Evolutionary conservation across 2,113 vertebrate species (phyloP).

Genomic region (Ornithorhynchus anatinus): DNA sequence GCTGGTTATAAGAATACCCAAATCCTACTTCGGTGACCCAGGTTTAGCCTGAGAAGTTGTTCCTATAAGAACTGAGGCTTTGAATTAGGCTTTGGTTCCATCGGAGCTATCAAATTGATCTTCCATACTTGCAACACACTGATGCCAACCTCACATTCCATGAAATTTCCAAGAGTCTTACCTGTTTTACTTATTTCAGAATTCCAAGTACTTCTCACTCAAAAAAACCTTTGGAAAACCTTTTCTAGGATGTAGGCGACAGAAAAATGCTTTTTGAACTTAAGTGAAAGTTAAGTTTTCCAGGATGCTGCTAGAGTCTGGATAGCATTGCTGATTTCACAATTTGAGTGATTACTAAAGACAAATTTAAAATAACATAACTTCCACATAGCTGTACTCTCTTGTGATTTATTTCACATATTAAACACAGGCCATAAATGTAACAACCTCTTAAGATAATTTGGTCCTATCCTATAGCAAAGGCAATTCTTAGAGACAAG

Average conservation of each 20-base stretch:
- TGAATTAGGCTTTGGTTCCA: neutral
- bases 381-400: neutral
- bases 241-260: neutral
- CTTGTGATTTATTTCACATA: no score
- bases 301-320: neutral
- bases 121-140: neutral
- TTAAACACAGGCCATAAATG: no score
- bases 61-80: neutral
- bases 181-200: no score
- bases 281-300: neutral
- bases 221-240: neutral
- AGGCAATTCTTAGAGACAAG: no score
- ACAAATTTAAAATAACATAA: neutral
- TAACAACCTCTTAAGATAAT: no score
- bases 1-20: neutral
- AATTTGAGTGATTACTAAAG: neutral
- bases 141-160: neutral
- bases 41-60: no score
- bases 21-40: neutral
- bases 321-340: neutral
- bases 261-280: neutral
- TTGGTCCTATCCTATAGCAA: no score
- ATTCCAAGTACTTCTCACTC: no score
- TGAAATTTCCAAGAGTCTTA: constrained; percentile 1
- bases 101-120: neutral